These are phyloP conservation scores for Ceyx cyanopectus DNA, from an alignment of 2,113 vertebrate genomes.

Conservation along the genomic window DNA sequence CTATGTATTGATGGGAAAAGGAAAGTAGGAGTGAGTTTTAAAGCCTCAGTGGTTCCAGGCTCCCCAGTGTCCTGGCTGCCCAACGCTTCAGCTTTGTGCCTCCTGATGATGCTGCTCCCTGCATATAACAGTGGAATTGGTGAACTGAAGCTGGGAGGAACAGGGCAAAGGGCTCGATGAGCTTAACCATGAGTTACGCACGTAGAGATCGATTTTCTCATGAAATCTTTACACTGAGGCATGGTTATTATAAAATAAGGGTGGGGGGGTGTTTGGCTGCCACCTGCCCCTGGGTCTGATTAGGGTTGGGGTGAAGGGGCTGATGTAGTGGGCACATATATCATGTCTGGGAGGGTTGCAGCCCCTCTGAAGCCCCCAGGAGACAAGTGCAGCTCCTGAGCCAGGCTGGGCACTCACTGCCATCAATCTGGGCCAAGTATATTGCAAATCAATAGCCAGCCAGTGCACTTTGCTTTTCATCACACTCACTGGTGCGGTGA, in stretches of 20 bases:
- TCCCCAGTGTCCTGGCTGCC: fast-evolving
- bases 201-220: constrained; percentile 29
- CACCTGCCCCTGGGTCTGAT: constrained; percentile 26
- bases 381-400: background rate
- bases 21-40: background rate
- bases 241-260: constrained; percentile 20
- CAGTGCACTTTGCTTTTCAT: background rate
- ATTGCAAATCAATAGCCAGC: constrained; percentile 49
- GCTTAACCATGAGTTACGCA: constrained; percentile 35
- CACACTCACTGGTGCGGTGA: background rate
- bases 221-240: constrained; percentile 45
- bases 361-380: background rate
- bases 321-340: background rate
- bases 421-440: constrained; percentile 53
- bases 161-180: background rate
- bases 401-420: background rate
- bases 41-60: background rate
- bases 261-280: background rate
- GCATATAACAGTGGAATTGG: background rate
- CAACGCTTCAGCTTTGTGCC: background rate
- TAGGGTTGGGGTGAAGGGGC: background rate
- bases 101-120: background rate
- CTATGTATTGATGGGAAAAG: background rate
- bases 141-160: background rate
- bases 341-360: constrained; percentile 7